Evolutionary conservation across 2,888 invertebrate genomes (phyloP).

Genomic region (Pandemis cinnamomeana): DNA sequence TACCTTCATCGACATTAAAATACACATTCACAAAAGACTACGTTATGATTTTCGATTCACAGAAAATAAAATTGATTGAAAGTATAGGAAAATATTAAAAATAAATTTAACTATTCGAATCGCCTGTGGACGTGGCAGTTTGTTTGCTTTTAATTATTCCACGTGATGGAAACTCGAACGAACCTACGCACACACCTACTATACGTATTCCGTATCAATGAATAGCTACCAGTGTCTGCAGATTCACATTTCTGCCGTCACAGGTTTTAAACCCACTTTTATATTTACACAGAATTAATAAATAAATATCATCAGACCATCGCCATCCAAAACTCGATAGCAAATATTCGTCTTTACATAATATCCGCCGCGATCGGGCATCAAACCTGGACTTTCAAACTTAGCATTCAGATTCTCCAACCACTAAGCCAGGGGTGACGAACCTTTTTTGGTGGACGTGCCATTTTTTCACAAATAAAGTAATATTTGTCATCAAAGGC

Average conservation of each 20-base stretch:
- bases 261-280: too few relatives aligned
- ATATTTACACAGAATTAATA: too few relatives aligned
- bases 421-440: too few relatives aligned
- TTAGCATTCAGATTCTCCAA: too few relatives aligned
- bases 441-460: too few relatives aligned
- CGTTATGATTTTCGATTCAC: background rate
- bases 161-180: slow-evolving; percentile 40
- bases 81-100: slow-evolving; percentile 34
- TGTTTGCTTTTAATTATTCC: slow-evolving; percentile 42
- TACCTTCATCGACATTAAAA: background rate
- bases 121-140: slow-evolving; percentile 36
- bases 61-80: slow-evolving; percentile 21
- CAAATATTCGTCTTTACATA: too few relatives aligned
- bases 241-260: background rate
- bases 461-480: too few relatives aligned
- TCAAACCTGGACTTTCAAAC: too few relatives aligned
- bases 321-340: too few relatives aligned
- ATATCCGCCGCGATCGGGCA: too few relatives aligned
- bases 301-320: too few relatives aligned
- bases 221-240: background rate
- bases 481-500: too few relatives aligned
- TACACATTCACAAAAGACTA: background rate
- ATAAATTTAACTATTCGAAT: slow-evolving; percentile 38
- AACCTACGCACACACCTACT: slow-evolving; percentile 14
- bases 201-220: background rate